phyloP scores from a whole-genome alignment of 2,797 vertebrate genomes.

The Chanos chanos region DNA sequence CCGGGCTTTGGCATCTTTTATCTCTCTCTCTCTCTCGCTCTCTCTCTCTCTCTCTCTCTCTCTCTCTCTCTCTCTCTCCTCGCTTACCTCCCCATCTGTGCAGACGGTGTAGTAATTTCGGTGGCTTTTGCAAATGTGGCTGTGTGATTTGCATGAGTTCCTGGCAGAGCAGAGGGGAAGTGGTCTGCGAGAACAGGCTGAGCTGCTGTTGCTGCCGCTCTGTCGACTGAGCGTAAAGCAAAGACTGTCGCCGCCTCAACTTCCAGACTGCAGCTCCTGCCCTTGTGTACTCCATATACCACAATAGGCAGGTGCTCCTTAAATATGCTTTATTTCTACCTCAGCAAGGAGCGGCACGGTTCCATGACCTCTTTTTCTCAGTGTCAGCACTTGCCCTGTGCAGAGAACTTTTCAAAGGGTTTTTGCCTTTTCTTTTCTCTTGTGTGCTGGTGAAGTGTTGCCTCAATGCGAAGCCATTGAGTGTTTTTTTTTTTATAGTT shows the following conservation, averaged over 20 bases:
- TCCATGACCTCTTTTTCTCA: too few relatives aligned
- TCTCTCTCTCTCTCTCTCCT: constrained; percentile 18
- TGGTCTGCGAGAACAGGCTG: constrained; percentile 23
- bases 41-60: neutral
- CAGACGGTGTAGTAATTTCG: constrained; percentile 42
- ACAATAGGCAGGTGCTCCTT: too few relatives aligned
- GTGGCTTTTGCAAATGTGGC: constrained; percentile 59
- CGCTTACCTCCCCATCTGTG: constrained; percentile 39
- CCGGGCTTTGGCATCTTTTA: neutral
- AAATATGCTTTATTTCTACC: too few relatives aligned
- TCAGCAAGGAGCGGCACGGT: too few relatives aligned
- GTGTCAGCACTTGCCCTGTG: too few relatives aligned
- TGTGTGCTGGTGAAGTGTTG: too few relatives aligned
- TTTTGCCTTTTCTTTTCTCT: too few relatives aligned
- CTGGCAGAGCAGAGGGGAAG: constrained; percentile 33
- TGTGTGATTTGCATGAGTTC: constrained; percentile 64
- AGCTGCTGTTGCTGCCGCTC: constrained; percentile 21
- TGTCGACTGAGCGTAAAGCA: constrained; percentile 10
- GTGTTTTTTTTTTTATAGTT: too few relatives aligned
- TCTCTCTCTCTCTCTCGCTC: neutral
- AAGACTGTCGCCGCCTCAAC: neutral
- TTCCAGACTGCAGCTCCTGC: too few relatives aligned
- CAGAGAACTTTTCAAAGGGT: too few relatives aligned
- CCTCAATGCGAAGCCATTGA: too few relatives aligned
- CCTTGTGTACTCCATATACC: too few relatives aligned